Conservation (phyloP, 2,113 vertebrate species). For the Gulo gulo region DNA sequence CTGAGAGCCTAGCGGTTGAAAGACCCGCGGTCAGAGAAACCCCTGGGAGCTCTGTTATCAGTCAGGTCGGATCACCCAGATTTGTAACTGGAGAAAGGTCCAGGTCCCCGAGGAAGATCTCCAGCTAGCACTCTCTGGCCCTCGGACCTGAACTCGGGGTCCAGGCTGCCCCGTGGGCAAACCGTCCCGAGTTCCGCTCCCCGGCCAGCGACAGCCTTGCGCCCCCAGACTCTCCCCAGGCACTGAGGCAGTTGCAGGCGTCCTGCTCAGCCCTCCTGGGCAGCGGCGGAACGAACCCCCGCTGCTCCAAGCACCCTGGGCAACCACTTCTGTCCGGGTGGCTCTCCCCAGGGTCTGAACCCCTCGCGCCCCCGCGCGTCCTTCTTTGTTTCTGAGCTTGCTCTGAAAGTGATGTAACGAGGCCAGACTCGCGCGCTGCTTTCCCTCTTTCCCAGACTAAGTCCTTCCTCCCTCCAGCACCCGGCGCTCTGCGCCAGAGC, state of each 20-base stretch:
- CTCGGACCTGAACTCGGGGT: background rate
- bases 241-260: too few species aligned
- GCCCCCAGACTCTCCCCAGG: background rate
- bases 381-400: background rate
- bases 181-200: background rate
- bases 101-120: background rate
- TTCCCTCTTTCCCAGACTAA: background rate
- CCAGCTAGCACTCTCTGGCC: background rate
- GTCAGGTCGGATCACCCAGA: background rate
- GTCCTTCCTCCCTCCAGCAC: background rate
- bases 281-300: background rate
- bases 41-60: background rate
- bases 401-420: slow-evolving; percentile 56
- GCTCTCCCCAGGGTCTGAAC: background rate
- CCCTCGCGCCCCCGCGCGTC: slow-evolving; percentile 39
- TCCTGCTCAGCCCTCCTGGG: background rate
- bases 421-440: background rate
- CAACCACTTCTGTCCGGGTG: background rate
- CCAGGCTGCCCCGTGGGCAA: background rate
- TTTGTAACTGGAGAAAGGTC: background rate
- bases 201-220: background rate
- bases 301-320: background rate
- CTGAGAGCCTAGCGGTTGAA: background rate
- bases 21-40: background rate
- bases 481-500: background rate